A percentile compares a stretch with the other conserved stretches of the same genome.
phyloP scores from a whole-genome alignment of 2,888 invertebrate species.

The Carcina quercana region DNA sequence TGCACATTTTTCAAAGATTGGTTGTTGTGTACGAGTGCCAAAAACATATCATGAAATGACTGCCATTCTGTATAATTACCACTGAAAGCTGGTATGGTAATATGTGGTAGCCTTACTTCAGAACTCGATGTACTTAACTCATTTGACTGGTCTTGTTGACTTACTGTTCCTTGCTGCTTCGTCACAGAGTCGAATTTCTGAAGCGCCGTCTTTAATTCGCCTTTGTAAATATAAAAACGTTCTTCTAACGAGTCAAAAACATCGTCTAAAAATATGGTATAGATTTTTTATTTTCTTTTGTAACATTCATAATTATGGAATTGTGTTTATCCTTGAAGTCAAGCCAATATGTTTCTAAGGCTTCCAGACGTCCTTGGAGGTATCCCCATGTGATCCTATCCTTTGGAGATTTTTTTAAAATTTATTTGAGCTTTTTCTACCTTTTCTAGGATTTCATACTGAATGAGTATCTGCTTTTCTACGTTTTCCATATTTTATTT shows the following conservation, averaged over 20 bases:
- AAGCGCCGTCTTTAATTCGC: slow-evolving; percentile 5
- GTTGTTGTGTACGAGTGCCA: slow-evolving; percentile 10
- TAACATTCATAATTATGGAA: slow-evolving; percentile 2
- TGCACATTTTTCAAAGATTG: slow-evolving; percentile 9
- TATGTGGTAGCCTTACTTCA: slow-evolving; percentile 10
- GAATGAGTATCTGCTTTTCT: no score
- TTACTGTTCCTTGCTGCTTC: not conserved
- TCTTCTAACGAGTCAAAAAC: slow-evolving; percentile 6
- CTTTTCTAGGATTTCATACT: no score
- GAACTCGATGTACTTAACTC: not conserved
- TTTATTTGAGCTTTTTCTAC: slow-evolving; percentile 3
- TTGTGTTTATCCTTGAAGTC: slow-evolving; percentile 3
- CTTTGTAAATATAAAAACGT: slow-evolving; percentile 6
- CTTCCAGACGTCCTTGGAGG: slow-evolving; percentile 9
- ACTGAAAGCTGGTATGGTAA: slow-evolving; percentile 11
- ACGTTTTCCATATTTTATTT: no score
- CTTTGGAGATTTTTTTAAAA: slow-evolving; percentile 7
- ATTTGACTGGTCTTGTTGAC: not conserved
- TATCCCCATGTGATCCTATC: slow-evolving; percentile 7
- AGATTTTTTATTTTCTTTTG: no score
- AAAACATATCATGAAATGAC: slow-evolving; percentile 12
- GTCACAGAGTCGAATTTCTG: slow-evolving; percentile 1
- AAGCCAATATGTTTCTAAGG: slow-evolving; percentile 8
- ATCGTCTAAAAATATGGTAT: no score
- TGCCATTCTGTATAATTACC: slow-evolving; percentile 13